A percentile compares a stretch with the other conserved stretches of the same genome.
phyloP scores from a whole-genome alignment of 2,113 vertebrate genomes.

The Chlorodrepanis virens region DNA sequence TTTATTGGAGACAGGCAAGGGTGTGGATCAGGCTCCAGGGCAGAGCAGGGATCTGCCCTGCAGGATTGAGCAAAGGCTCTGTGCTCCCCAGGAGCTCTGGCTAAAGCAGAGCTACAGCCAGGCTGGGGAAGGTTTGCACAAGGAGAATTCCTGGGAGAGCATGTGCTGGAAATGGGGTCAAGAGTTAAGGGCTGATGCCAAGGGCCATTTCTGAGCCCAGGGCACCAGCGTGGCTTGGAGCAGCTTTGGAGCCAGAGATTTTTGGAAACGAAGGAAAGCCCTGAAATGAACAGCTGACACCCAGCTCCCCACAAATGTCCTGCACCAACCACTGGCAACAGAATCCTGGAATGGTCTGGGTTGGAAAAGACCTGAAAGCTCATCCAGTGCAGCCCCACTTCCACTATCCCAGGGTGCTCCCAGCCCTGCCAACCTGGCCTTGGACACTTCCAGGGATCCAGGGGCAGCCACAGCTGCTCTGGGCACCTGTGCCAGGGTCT shows the following conservation, averaged over 20 bases:
- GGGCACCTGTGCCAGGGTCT: background rate
- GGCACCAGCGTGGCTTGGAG: background rate
- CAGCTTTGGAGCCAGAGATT: background rate
- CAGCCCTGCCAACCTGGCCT: background rate
- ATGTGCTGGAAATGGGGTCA: background rate
- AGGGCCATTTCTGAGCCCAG: background rate
- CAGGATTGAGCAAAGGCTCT: background rate
- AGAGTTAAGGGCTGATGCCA: slow-evolving; percentile 4
- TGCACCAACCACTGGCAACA: background rate
- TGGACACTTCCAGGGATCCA: background rate
- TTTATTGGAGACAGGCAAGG: background rate
- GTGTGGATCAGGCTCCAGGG: background rate
- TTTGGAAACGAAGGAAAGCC: background rate
- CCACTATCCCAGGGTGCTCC: background rate
- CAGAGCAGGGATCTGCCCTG: background rate
- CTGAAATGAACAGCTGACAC: background rate
- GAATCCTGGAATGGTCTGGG: background rate
- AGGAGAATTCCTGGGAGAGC: slow-evolving; percentile 21
- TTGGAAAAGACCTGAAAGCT: background rate
- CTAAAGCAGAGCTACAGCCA: background rate
- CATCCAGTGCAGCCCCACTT: background rate
- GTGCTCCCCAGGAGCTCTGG: background rate
- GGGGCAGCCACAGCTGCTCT: background rate
- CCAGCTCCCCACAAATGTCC: background rate
- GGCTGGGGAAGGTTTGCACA: background rate